These are phyloP conservation scores for Thecocarcelia acutangulata DNA, from an alignment of 2,888 invertebrate species.

Conservation along the genomic window DNA sequence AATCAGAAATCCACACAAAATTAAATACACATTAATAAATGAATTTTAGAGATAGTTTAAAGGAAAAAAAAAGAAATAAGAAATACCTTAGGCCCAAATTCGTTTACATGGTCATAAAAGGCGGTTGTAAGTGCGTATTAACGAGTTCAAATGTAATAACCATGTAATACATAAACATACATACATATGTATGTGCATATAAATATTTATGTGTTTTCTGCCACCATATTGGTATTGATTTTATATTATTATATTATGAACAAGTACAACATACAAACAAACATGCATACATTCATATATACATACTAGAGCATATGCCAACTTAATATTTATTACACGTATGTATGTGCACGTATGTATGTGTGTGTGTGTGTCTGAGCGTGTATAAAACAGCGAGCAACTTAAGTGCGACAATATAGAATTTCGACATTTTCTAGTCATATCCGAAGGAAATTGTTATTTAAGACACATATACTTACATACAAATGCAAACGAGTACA, in stretches of 20 bases:
- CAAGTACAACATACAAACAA: constrained; percentile 3
- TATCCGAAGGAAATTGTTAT: constrained; percentile 65
- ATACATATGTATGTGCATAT: neutral
- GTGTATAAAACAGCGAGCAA: constrained; percentile 19
- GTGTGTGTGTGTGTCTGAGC: neutral
- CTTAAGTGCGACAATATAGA: constrained; percentile 52
- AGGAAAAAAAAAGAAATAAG: no score
- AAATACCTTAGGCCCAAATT: neutral
- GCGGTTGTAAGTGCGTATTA: neutral
- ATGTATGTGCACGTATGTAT: no score
- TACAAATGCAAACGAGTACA: neutral
- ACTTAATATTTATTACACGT: neutral
- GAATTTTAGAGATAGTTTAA: no score
- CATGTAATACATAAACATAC: neutral
- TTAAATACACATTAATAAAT: no score
- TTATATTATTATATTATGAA: constrained; percentile 53
- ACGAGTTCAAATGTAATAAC: neutral
- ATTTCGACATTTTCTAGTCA: constrained; percentile 54
- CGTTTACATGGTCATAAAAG: neutral
- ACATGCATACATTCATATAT: neutral
- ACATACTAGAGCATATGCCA: neutral
- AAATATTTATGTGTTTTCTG: constrained; percentile 21
- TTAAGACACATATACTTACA: constrained; percentile 34
- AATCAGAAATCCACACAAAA: no score
- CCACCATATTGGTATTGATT: constrained; percentile 54